phyloP scores from a whole-genome alignment of 2,888 invertebrate species.

The Sylvicola fuscatus region DNA sequence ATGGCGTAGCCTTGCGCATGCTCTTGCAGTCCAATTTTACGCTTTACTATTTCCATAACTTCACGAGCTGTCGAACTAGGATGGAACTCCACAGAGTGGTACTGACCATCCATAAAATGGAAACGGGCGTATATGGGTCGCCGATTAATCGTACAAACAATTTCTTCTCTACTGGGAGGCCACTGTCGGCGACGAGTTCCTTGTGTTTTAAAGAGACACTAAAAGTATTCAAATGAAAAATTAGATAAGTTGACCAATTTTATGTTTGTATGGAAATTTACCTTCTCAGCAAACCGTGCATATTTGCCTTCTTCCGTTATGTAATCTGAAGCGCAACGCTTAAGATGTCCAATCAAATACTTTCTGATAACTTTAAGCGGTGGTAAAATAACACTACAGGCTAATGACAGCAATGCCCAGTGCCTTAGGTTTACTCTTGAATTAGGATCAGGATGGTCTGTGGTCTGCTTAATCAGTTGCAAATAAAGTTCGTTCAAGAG shows the following conservation, averaged over 20 bases:
- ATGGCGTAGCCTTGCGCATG: conserved; percentile 55
- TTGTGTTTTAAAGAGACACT: conserved; percentile 51
- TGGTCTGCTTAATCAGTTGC: conserved; percentile 85
- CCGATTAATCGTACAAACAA: conserved; percentile 78
- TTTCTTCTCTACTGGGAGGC: conserved; percentile 83
- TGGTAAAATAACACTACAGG: conserved; percentile 67
- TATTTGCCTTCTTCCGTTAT: conserved; percentile 88
- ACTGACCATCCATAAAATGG: conserved; percentile 84
- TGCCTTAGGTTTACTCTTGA: conserved; percentile 72
- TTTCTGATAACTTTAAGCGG: conserved; percentile 68
- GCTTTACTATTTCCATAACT: conserved; percentile 67
- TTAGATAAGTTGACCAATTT: conserved; percentile 1
- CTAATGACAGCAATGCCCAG: conserved; percentile 73
- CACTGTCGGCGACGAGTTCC: conserved; percentile 62
- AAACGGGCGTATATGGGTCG: conserved; percentile 80
- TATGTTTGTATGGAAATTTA: conserved; percentile 14
- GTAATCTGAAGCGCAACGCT: conserved; percentile 70
- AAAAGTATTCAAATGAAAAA: conserved; percentile 9
- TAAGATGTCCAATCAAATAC: conserved; percentile 73
- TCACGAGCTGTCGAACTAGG: conserved; percentile 82
- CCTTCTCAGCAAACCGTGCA: conserved; percentile 79
- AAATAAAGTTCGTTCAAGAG: conserved; percentile 77
- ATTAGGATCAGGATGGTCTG: conserved; percentile 76
- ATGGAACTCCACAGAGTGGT: conserved; percentile 87
- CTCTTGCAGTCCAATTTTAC: conserved; percentile 55